Conservation (phyloP, 2,888 invertebrate genomes). For the Melanchra persicariae region DNA sequence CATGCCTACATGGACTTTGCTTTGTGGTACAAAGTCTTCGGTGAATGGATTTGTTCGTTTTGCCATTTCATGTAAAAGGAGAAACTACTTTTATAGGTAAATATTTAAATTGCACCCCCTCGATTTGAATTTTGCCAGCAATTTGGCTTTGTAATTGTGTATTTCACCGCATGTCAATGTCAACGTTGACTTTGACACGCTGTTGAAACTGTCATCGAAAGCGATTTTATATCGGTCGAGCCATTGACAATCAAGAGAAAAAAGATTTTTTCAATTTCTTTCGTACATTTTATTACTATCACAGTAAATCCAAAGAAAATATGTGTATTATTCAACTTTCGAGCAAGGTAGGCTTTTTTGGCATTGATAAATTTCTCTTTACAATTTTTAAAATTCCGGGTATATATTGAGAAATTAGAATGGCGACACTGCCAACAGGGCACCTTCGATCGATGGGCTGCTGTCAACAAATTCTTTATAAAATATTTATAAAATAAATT, state of each 20-base stretch:
- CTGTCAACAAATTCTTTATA: conserved; percentile 85
- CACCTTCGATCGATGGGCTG: conserved; percentile 90
- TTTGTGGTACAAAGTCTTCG: conserved; percentile 85
- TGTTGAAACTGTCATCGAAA: background rate
- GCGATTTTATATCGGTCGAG: background rate
- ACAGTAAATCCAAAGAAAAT: background rate
- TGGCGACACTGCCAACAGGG: conserved; percentile 90
- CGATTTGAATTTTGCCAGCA: conserved; percentile 48
- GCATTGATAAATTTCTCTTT: background rate
- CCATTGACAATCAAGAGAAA: conserved; percentile 17
- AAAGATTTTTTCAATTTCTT: background rate
- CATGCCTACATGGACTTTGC: conserved; percentile 83
- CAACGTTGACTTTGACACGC: background rate
- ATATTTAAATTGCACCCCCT: background rate
- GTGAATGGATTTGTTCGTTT: conserved; percentile 85
- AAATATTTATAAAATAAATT: conserved; percentile 78
- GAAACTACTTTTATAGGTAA: background rate
- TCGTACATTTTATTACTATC: background rate
- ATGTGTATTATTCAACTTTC: background rate
- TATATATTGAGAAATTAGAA: conserved; percentile 41
- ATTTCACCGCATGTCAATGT: conserved; percentile 27
- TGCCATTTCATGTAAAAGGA: conserved; percentile 73
- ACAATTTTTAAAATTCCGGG: background rate
- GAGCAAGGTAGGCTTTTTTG: background rate
- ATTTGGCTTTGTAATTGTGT: conserved; percentile 44